Evolutionary conservation across 2,888 invertebrate genomes (phyloP), one percentile per base, ranked within the genome.

Genomic region (Amblyjoppa fuscipennis): DNA sequence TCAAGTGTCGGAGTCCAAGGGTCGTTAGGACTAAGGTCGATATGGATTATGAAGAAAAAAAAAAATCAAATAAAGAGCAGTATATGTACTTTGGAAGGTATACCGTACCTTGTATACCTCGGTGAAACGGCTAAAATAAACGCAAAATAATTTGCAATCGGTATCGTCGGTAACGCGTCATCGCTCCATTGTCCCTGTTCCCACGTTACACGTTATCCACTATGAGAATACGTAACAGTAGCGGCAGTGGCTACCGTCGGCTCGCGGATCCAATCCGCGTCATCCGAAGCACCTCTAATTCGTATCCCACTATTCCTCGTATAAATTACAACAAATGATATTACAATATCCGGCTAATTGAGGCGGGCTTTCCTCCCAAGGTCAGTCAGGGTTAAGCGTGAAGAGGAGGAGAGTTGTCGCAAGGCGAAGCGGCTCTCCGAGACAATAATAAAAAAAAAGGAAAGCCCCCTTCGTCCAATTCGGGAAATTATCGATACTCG

Each of bases 281-380:
- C 59, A 59, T 59, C 59, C 59, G 59, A 59, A 59, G 59, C 59
- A 59, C 59, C 59, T 28, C 28, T 13, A 59, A 28, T 59, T 56
- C 59, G 59, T 4, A 59, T 59, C 28, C 59, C 13, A 13, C 28
- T 59, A 59, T 59, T 59, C 25, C 28, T 59, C 28, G 59, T 25
- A 59, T 59, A 59, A 59, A 59, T 59, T 59, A 59, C 59, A 59
- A 59, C 28, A 59, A 25, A 28, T 28, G 59, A 59, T 59, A 59
- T 59, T 59, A 59, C 59, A 59, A 59, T 59, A 28, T 59, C 59
- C 59, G 28, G 25, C 59, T 28, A 13, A 11, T 28, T 28, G 28
- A 59, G 59, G 59, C 7, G 25, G 1, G 59, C 28, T 59, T 59
- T 59, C 25, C 59, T 59, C 59, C 59, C 45, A 49, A 49, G 45